Evolutionary conservation across 1,140 invertebrate genomes (phyloP), one percentile per base, ranked within the genome.

Genomic region (Hydropsyche tenuis): DNA sequence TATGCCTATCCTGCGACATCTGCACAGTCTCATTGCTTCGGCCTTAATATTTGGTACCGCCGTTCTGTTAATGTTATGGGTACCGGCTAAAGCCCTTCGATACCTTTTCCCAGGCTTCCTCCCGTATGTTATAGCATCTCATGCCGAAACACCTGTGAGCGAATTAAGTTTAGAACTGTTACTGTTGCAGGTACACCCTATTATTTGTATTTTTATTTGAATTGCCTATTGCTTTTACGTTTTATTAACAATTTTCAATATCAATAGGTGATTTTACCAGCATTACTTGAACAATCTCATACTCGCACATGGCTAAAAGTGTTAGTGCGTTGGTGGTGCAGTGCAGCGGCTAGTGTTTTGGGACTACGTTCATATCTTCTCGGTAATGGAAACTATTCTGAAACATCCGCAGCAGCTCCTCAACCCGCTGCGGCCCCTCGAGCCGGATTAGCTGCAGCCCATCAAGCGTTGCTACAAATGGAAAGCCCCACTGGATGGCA

Each of bases 31-130:
- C 51, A 87, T 99, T 3, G 93, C 94, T 0, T 99, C 97, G 0
- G 93, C 96, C 43, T 93, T 98, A 76, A 94, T 99, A 74, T 99
- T 99, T 86, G 97, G 97, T 14, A 97, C 94, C 4, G 95, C 93
- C 1, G 96, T 99, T 16, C 85, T 99, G 0, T 87, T 99, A 0
- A 97, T 99, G 93, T 86, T 99, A 16, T 99, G 96, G 94, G 81
- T 99, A 48, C 98, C 98, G 0, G 92, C 98, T 2, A 86, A 93
- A 51, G 90, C 98, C 0, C 88, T 99, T n/a, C 90, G 94, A 79
- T 89, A 89, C 77, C 80, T 91, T 0, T 89, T 92, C 81, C 96
- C 96, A 0, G 90, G 89, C 16, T 98, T 99, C 84, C 85, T 99
- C 75, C 98, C 98, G 0, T 99, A 99, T 80, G 93, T 95, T 45